Evolutionary conservation across 2,888 invertebrate genomes (phyloP), one percentile per base, ranked within the genome.

Genomic region (Pteria penguin): DNA sequence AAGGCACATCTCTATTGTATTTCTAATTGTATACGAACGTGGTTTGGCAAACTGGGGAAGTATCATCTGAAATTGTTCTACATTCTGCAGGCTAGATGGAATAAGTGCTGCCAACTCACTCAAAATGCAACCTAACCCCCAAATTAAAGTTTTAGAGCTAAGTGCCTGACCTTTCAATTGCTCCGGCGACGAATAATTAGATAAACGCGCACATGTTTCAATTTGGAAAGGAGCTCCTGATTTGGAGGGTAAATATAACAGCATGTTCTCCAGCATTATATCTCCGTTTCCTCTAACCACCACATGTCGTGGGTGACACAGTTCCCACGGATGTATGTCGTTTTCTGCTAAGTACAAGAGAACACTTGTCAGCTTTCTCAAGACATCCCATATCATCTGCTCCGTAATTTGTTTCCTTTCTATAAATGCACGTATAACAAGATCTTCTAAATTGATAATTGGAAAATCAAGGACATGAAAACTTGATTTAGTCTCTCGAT

Each of bases 381-480:
- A 76, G 18, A 86, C 77, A 58, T 86, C 83, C 88, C 87, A 87
- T 26, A 86, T 83, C 32, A 88, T 80, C 33, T 78, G 77, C 65
- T 89, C 89, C 4, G 89, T 88, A 32, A 88, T 81, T 27, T 76
- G 75, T 68, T 76, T 76, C 52, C 84, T 84, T 32, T 82, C 82
- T 31, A 85, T 72, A 63, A 82, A 85, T 76, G 88, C 82, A 58
- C 84, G 76, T 61, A 85, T 84, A 52, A 84, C 84, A 69, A 87
- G 78, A 70, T 88, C 87, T 66, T 87, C 87, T 26, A 90, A 75
- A 26, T 86, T 87, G 24, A 87, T 86, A 8, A 86, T 78, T 14
- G 89, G 89, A 66, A 87, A 86, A 68, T 89, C 88, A 65, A 89
- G 83, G 26, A 89, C 84, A 71, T 87, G 86, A 71, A 87, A 89